A percentile compares a stretch with the other conserved stretches of the same genome.
phyloP scores from a whole-genome alignment of 2,797 vertebrate species.

The Clarias laeviceps region DNA sequence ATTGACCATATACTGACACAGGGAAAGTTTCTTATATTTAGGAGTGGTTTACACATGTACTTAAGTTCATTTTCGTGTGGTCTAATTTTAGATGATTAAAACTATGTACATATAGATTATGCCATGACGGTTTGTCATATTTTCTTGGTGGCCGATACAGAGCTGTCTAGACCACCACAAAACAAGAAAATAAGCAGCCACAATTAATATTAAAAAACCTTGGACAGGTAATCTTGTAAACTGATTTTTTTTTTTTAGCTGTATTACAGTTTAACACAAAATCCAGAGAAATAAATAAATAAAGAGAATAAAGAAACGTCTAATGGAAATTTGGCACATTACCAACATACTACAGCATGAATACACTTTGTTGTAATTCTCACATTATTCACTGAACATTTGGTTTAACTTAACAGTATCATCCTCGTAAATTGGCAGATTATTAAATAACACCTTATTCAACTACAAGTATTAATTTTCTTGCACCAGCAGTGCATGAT shows the following conservation, averaged over 20 bases:
- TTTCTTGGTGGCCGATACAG: neutral
- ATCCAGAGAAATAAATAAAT: neutral
- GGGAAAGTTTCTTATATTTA: neutral
- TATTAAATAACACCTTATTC: neutral
- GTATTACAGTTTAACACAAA: no score
- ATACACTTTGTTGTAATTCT: neutral
- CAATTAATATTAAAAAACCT: neutral
- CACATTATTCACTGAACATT: slow-evolving; percentile 10
- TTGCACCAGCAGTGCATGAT: neutral
- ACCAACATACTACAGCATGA: neutral
- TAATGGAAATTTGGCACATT: neutral
- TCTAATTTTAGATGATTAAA: neutral
- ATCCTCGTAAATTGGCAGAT: neutral
- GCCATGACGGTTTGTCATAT: no score
- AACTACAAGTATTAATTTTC: neutral
- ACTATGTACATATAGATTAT: no score
- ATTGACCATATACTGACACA: no score
- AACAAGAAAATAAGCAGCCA: neutral
- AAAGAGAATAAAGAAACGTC: neutral
- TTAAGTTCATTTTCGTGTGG: neutral
- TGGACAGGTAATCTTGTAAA: neutral
- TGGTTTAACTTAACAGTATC: slow-evolving; percentile 10
- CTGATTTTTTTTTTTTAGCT: neutral
- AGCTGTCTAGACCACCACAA: neutral
- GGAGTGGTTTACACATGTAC: neutral